Percentiles rank a stretch among this genome's conserved stretches.
Evolutionary conservation across 23 tunicate species (phyloP).

Genomic region (Ascidia mentula): DNA sequence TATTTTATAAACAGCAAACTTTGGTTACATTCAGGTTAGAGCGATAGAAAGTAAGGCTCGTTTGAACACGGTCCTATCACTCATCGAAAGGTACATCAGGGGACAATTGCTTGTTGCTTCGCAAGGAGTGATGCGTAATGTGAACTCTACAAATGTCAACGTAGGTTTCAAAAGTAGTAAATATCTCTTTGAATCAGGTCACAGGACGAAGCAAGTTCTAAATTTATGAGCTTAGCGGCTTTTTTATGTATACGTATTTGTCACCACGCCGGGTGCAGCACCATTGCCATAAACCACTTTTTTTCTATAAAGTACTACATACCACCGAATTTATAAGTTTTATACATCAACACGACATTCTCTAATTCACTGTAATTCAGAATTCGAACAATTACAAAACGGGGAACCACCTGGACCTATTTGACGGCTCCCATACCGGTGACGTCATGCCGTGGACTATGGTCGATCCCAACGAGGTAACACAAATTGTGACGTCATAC

Average conservation of each 20-base stretch:
- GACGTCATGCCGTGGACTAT: constrained; percentile 41
- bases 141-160: background rate
- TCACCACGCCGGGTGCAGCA: too few species aligned
- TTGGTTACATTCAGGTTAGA: background rate
- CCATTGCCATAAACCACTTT: too few species aligned
- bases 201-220: too few species aligned
- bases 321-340: too few species aligned
- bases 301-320: too few species aligned
- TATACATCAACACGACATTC: too few species aligned
- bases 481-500: background rate
- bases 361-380: too few species aligned
- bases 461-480: constrained; percentile 51
- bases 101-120: background rate
- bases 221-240: background rate
- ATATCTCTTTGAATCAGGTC: too few species aligned
- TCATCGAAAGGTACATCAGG: constrained; percentile 31
- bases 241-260: background rate
- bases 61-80: constrained; percentile 29
- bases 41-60: constrained; percentile 28
- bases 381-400: background rate
- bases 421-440: background rate
- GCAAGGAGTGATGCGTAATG: background rate
- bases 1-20: background rate
- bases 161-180: too few species aligned
- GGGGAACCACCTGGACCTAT: background rate